These are phyloP conservation scores for Abrostola tripartita DNA, from an alignment of 2,888 invertebrate genomes.

Conservation along the genomic window DNA sequence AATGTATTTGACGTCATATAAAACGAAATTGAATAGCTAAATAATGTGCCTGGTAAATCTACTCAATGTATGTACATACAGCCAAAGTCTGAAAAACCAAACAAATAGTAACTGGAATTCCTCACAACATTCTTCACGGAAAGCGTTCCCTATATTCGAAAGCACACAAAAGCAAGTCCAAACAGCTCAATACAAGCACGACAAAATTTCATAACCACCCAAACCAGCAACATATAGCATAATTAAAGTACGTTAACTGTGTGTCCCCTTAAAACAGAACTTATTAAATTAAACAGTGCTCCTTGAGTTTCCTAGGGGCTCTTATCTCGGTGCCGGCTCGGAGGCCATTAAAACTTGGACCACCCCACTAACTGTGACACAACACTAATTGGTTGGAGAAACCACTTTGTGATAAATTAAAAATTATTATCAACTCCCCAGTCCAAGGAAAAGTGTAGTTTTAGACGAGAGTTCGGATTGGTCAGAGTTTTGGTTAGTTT, in stretches of 20 bases:
- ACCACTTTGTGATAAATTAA: constrained; percentile 67
- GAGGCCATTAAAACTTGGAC: constrained; percentile 73
- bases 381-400: constrained; percentile 72
- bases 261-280: constrained; percentile 60
- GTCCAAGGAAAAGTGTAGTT: constrained; percentile 47
- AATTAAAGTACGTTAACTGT: constrained; percentile 46
- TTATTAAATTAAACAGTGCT: constrained; percentile 70
- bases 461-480: constrained; percentile 39
- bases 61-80: too few species aligned
- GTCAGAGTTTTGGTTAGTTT: constrained; percentile 43
- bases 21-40: too few species aligned
- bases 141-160: background rate
- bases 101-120: too few species aligned
- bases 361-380: constrained; percentile 65
- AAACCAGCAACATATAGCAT: constrained; percentile 24
- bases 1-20: too few species aligned
- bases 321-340: constrained; percentile 65
- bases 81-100: too few species aligned
- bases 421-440: constrained; percentile 58
- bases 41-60: too few species aligned
- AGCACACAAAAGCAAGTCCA: background rate
- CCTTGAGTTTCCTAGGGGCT: constrained; percentile 65
- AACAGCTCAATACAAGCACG: constrained; percentile 16
- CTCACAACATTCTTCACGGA: too few species aligned
- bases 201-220: constrained; percentile 27